Conservation (phyloP, 2,797 vertebrate species). For the Euthynnus affinis region DNA sequence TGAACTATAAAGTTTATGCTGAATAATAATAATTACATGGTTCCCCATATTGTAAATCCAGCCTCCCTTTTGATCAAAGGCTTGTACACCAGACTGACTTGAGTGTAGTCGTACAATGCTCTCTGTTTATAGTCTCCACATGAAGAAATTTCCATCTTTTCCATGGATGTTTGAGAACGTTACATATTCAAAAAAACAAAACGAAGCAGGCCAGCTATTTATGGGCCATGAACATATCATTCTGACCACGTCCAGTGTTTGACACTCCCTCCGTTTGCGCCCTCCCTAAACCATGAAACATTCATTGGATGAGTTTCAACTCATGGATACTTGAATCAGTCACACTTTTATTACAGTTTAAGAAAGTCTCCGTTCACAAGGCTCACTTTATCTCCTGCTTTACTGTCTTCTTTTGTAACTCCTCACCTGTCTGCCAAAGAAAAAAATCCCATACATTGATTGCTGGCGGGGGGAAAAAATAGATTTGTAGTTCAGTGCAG, state of each 20-base stretch:
- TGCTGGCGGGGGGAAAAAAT: background rate
- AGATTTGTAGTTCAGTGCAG: background rate
- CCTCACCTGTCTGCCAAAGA: background rate
- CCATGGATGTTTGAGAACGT: conserved; percentile 11
- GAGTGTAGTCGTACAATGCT: conserved; percentile 9
- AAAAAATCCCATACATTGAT: conserved; percentile 13
- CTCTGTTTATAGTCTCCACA: conserved; percentile 5
- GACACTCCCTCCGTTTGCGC: background rate
- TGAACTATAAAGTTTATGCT: conserved; percentile 52
- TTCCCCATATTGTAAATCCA: conserved; percentile 41
- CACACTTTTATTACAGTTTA: conserved; percentile 5
- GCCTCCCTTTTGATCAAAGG: conserved; percentile 30
- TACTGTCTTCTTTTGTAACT: background rate
- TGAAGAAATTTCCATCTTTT: conserved; percentile 17
- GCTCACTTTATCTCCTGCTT: background rate
- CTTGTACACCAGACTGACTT: background rate
- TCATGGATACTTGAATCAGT: conserved; percentile 4
- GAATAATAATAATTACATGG: conserved; percentile 50
- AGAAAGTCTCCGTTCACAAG: background rate
- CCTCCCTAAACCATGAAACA: background rate
- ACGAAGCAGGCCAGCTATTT: conserved; percentile 12
- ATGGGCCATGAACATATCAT: background rate
- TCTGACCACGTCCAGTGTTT: background rate
- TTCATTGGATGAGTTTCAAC: background rate
- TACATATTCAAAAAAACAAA: conserved; percentile 10